Evolutionary conservation across 1,140 invertebrate genomes (phyloP).

Genomic region (Bombus waltoni): DNA sequence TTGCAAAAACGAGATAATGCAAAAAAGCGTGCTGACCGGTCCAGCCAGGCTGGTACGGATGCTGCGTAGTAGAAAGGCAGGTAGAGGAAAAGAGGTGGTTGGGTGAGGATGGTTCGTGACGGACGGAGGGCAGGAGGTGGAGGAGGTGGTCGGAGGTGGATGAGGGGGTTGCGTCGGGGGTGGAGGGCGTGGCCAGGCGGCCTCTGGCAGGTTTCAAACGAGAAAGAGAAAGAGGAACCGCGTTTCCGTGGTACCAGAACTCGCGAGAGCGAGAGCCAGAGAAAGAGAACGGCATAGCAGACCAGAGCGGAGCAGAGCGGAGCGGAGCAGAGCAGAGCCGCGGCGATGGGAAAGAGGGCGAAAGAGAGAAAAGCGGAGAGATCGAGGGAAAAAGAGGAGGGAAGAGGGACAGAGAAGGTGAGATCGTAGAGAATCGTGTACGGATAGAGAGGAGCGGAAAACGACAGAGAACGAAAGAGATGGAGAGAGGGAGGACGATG

Average conservation of each 20-base stretch:
- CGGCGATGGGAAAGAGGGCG: constrained; percentile 20
- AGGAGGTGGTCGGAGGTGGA: constrained; percentile 66
- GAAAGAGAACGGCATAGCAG: constrained; percentile 55
- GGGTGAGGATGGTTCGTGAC: constrained; percentile 68
- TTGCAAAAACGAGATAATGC: constrained; percentile 81
- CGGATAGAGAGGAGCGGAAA: constrained; percentile 47
- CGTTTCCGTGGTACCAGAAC: constrained; percentile 69
- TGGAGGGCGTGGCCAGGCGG: constrained; percentile 79
- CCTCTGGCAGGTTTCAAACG: constrained; percentile 76
- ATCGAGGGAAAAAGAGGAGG: constrained; percentile 28
- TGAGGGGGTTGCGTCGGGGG: constrained; percentile 64
- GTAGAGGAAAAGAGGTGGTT: constrained; percentile 67
- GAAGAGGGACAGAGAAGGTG: neutral
- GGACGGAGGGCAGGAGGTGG: constrained; percentile 60
- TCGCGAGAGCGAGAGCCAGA: constrained; percentile 61
- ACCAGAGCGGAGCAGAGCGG: constrained; percentile 41
- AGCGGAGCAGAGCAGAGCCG: neutral
- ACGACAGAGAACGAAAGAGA: constrained; percentile 17
- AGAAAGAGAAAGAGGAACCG: constrained; percentile 74
- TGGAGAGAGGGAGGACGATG: constrained; percentile 36
- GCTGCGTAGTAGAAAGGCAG: constrained; percentile 66
- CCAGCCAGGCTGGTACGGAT: constrained; percentile 62
- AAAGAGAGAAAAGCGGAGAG: constrained; percentile 25
- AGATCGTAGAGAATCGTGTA: constrained; percentile 28
- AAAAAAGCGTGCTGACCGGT: constrained; percentile 74